phyloP scores from a whole-genome alignment of 1,140 invertebrate genomes.

The Ceratoteleas bidentatus region DNA sequence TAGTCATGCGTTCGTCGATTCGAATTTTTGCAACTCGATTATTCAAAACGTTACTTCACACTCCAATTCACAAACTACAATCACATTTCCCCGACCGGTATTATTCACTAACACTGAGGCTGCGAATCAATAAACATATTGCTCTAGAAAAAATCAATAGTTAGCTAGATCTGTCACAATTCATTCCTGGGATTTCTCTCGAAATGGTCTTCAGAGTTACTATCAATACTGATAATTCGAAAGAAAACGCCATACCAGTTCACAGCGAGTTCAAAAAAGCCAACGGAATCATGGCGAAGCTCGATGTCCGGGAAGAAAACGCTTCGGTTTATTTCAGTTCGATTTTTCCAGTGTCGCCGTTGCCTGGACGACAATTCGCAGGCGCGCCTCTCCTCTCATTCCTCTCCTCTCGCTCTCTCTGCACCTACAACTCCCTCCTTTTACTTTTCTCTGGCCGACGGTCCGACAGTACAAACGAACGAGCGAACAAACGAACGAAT shows the following conservation, averaged over 20 bases:
- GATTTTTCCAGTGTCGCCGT: constrained; percentile 81
- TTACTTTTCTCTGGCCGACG: constrained; percentile 64
- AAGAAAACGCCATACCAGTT: constrained; percentile 7
- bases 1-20: too few species aligned
- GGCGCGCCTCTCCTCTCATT: constrained; percentile 76
- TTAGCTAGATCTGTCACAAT: too few species aligned
- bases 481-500: constrained; percentile 75
- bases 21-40: not conserved
- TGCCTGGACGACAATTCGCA: constrained; percentile 81
- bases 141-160: too few species aligned
- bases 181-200: too few species aligned
- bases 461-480: constrained; percentile 64
- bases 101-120: too few species aligned
- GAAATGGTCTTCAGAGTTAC: too few species aligned
- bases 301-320: constrained; percentile 74
- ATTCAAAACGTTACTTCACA: not conserved
- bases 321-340: constrained; percentile 81
- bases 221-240: not conserved
- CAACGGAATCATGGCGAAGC: constrained; percentile 44
- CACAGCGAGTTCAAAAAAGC: constrained; percentile 55
- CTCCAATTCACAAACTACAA: not conserved
- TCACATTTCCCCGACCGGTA: too few species aligned
- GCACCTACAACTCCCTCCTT: constrained; percentile 65
- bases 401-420: constrained; percentile 66
- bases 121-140: too few species aligned